These are phyloP conservation scores for Diaprepes abbreviatus DNA, from an alignment of 2,888 invertebrate species.

Conservation along the genomic window DNA sequence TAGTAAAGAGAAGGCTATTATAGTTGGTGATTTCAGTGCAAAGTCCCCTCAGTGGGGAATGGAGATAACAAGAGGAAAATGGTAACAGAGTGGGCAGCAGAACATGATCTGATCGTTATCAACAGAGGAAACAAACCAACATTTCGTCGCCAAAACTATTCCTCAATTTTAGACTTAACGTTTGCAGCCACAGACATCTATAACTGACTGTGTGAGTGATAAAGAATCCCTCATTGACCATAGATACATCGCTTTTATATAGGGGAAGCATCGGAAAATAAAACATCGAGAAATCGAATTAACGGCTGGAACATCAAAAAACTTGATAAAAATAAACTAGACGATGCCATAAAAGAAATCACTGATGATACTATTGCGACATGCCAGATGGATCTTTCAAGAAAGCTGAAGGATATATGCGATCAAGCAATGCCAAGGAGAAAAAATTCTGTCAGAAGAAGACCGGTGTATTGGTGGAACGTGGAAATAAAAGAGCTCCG, in stretches of 20 bases:
- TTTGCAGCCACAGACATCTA: not conserved
- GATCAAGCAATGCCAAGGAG: constrained; percentile 33
- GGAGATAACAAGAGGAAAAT: not conserved
- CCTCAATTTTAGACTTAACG: constrained; percentile 38
- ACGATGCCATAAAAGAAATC: too few relatives aligned
- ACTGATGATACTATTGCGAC: not conserved
- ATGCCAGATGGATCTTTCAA: too few relatives aligned
- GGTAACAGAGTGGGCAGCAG: constrained; percentile 5
- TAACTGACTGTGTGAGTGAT: constrained; percentile 29
- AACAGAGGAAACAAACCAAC: constrained; percentile 42
- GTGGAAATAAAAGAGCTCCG: too few relatives aligned
- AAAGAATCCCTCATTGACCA: constrained; percentile 42
- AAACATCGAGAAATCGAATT: not conserved
- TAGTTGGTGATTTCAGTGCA: not conserved
- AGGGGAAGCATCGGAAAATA: not conserved
- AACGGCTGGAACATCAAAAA: too few relatives aligned
- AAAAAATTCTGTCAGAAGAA: too few relatives aligned
- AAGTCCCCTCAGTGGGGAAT: not conserved
- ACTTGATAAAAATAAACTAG: constrained; percentile 2
- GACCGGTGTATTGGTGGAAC: too few relatives aligned
- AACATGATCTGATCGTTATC: constrained; percentile 14
- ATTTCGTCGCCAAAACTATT: constrained; percentile 19
- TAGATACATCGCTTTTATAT: constrained; percentile 23
- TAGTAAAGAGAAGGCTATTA: not conserved
- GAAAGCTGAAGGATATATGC: constrained; percentile 27